Base-by-base conservation (phyloP, 1,140 invertebrate species). In the Nomia melanderi region DNA sequence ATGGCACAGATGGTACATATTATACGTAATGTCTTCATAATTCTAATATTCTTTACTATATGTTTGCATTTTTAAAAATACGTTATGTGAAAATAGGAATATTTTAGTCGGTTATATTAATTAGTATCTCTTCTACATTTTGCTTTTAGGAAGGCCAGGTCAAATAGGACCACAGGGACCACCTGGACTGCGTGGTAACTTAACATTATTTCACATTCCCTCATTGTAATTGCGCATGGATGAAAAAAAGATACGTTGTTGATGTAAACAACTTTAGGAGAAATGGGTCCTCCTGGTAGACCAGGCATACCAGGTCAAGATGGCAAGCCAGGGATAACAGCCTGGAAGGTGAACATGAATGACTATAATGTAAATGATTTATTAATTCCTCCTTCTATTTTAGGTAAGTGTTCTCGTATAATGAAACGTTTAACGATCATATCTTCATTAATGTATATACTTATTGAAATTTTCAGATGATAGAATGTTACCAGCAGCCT, bases 341-440 rank as follows among this genome's bases (percentile, higher is more conserved):
- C 96, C 20, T 97, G 94, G 93, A 93, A 93, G 54, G 88, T 94
- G 62, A 94, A 95, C 64, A 92, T 94, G 63, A 96, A 96, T 67
- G 93, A 93, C 79, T 95, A 94, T 60, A 90, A 89, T 72, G 87
- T 90, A 31, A 93, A 93, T 62, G 93, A 96, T 86, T 90, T 97
- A 44, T 93, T 97, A 12, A 96, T 97, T 81, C 96, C 96, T n/a
- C 96, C 96, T 47, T 95, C 95, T 23, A 96, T 97, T 85, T 93
- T 95, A 57, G 93, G 95, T 95, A 88, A 92, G 91, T 79, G 23
- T 0, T 53, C 39, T 23, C 29, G n/a, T 17, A 66, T 8, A 65
- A 31, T 27, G 14, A 50, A 29, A 41, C 5, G 9, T 31, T 41
- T 0, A n/a, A 41, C 56, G 23, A 29, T 33, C 2, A 1, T 23